Conservation (phyloP, 2,888 invertebrate genomes). For the Troglohyphantes excavatus region DNA sequence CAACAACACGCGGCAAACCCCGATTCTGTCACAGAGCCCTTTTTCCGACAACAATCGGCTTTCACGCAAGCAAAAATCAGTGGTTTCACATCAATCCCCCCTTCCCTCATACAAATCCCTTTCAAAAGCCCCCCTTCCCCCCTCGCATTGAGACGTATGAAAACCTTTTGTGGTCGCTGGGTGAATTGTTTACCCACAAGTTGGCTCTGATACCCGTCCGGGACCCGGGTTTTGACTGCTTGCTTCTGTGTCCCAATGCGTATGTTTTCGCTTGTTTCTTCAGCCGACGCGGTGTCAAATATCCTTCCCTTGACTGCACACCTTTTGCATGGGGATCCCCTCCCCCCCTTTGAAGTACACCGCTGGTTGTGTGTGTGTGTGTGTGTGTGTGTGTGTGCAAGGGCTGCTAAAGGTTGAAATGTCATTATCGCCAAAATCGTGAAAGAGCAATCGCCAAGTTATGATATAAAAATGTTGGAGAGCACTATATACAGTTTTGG, state of each 20-base stretch:
- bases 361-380: slow-evolving; percentile 14
- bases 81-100: slow-evolving; percentile 63
- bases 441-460: no score
- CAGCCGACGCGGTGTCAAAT: slow-evolving; percentile 75
- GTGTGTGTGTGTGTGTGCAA: no score
- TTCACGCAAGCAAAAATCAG: slow-evolving; percentile 66
- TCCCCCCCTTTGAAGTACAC: slow-evolving; percentile 68
- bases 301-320: slow-evolving; percentile 76
- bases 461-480: no score
- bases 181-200: slow-evolving; percentile 77
- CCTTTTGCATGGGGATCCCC: slow-evolving; percentile 73
- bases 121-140: slow-evolving; percentile 34
- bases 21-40: slow-evolving; percentile 48
- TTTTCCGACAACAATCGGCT: slow-evolving; percentile 50
- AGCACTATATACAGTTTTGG: no score
- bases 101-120: slow-evolving; percentile 38
- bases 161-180: slow-evolving; percentile 62
- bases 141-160: slow-evolving; percentile 55
- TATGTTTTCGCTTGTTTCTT: slow-evolving; percentile 78
- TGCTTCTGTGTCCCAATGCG: slow-evolving; percentile 72
- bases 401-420: no score
- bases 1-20: slow-evolving; percentile 53
- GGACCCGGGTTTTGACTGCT: slow-evolving; percentile 72
- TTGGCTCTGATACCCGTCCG: slow-evolving; percentile 74
- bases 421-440: no score